A percentile compares a stretch with the other conserved stretches of the same genome.
Evolutionary conservation across 2,797 vertebrate species (phyloP).

Genomic region (Gymnoscopelus braueri): DNA sequence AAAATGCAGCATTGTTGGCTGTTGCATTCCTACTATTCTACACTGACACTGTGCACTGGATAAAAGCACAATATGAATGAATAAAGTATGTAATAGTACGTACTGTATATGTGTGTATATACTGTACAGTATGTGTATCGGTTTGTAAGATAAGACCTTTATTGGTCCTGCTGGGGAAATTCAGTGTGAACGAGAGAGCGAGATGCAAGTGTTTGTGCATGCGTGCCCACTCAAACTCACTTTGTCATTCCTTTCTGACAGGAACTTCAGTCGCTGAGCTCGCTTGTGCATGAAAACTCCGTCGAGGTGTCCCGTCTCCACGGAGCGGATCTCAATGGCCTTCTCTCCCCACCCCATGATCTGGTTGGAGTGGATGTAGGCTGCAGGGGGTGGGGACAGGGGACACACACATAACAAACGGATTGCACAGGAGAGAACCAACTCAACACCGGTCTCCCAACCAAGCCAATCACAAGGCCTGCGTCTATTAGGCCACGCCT

Average conservation of each 20-base stretch:
- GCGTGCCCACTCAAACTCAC: constrained; percentile 72
- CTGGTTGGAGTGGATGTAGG: constrained; percentile 99
- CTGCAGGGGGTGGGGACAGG: constrained; percentile 79
- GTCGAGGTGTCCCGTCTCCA: constrained; percentile 99
- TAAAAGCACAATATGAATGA: too few species aligned
- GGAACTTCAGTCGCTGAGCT: constrained; percentile 99
- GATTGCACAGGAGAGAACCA: constrained; percentile 68
- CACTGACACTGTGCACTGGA: too few species aligned
- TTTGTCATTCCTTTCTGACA: constrained; percentile 99
- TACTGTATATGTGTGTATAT: too few species aligned
- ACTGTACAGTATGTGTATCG: too few species aligned
- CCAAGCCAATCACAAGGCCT: constrained; percentile 60
- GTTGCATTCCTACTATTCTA: too few species aligned
- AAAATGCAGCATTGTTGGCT: too few species aligned
- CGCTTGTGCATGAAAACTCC: constrained; percentile 99
- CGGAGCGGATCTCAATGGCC: constrained; percentile 99
- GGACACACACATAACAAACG: constrained; percentile 29
- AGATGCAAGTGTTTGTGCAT: neutral
- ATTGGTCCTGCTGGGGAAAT: too few species aligned
- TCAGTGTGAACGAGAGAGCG: too few species aligned
- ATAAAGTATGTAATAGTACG: too few species aligned
- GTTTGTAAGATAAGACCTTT: too few species aligned
- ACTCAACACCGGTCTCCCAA: constrained; percentile 61
- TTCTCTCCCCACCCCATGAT: constrained; percentile 99
- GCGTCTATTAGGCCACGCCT: constrained; percentile 57